Percentiles rank a stretch among this genome's conserved stretches.
Evolutionary conservation across 1,140 invertebrate genomes (phyloP).

Genomic region (Bombus consobrinus): DNA sequence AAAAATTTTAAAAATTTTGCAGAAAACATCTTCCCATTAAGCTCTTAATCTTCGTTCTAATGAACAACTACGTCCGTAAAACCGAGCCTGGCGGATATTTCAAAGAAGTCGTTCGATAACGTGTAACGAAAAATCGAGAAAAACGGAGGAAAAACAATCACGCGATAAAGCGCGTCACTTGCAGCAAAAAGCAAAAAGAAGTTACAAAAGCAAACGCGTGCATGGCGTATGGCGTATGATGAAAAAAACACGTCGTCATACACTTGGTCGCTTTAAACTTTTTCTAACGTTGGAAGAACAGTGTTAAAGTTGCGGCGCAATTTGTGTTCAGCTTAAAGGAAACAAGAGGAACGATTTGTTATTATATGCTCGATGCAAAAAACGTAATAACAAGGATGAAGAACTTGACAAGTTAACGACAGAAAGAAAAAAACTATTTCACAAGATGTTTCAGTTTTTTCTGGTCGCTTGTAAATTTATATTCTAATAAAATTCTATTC

Average conservation of each 20-base stretch:
- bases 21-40: background rate
- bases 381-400: background rate
- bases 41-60: background rate
- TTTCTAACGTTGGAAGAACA: background rate
- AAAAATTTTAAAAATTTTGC: background rate
- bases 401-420: no score
- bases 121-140: background rate
- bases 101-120: background rate
- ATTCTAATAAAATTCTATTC: no score
- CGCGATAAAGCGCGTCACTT: background rate
- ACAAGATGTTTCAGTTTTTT: background rate
- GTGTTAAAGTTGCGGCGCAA: background rate
- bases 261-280: background rate
- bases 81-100: background rate
- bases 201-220: background rate
- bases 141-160: background rate
- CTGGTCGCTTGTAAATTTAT: background rate
- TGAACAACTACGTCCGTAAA: background rate
- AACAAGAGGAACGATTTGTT: background rate
- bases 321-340: background rate
- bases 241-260: conserved; percentile 19
- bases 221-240: background rate
- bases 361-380: background rate
- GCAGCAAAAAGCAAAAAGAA: background rate
- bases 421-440: background rate